Evolutionary conservation across 2,888 invertebrate species (phyloP).

Genomic region (Pristionchus maxplancki): DNA sequence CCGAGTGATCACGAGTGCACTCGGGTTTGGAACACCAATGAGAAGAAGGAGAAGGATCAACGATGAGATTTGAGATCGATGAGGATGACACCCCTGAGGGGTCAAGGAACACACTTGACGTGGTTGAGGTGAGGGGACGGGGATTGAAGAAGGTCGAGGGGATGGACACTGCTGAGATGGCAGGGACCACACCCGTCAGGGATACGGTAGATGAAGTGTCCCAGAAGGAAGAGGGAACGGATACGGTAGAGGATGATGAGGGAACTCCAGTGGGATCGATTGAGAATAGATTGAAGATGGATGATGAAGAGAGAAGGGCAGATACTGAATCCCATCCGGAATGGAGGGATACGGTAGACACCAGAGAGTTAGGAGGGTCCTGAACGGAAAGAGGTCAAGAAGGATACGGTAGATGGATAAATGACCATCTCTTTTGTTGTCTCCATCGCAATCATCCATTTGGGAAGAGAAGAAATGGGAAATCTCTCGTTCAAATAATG

Average conservation of each 20-base stretch:
- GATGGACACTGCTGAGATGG: background rate
- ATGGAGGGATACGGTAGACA: conserved; percentile 19
- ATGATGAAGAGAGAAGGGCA: conserved; percentile 5
- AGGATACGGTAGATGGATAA: background rate
- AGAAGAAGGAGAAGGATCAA: background rate
- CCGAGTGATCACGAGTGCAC: too few species aligned
- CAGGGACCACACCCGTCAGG: background rate
- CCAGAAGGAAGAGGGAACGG: conserved; percentile 4
- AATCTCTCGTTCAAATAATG: conserved; percentile 15
- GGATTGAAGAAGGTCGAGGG: background rate
- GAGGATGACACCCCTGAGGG: conserved; percentile 19
- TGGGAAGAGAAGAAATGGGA: background rate
- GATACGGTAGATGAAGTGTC: background rate
- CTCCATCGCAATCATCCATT: background rate
- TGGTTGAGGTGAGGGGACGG: background rate
- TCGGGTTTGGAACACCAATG: background rate
- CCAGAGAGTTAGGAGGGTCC: conserved; percentile 36
- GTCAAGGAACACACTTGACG: background rate
- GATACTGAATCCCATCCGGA: background rate
- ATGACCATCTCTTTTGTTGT: background rate
- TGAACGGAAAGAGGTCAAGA: background rate
- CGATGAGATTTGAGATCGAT: background rate
- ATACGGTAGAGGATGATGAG: background rate
- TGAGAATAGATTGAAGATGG: conserved; percentile 37
- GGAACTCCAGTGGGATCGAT: conserved; percentile 16